phyloP scores from a whole-genome alignment of 2,113 vertebrate genomes.

The Melanotaenia duboulayi region DNA sequence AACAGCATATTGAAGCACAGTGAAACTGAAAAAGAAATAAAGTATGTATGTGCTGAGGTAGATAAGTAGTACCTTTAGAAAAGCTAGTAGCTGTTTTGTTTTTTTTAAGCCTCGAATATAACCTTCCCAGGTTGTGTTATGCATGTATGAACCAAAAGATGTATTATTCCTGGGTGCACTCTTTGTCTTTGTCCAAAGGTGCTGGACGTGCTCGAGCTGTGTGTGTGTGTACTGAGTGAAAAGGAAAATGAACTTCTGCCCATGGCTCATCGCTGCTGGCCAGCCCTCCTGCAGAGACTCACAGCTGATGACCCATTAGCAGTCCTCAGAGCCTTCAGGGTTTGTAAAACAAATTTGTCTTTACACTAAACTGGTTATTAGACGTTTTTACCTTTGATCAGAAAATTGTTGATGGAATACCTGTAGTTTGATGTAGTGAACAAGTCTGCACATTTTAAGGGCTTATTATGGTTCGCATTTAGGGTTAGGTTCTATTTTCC shows the following conservation, averaged over 20 bases:
- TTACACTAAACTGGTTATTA: background rate
- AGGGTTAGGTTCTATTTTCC: background rate
- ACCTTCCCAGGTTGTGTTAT: background rate
- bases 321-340: constrained; percentile 92
- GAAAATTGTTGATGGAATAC: background rate
- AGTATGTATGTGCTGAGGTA: too few species aligned
- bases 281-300: constrained; percentile 88
- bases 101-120: too few species aligned
- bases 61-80: too few species aligned
- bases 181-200: constrained; percentile 76
- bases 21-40: too few species aligned
- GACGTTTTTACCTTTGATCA: background rate
- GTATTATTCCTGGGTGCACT: background rate
- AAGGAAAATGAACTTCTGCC: constrained; percentile 89
- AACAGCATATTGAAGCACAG: too few species aligned
- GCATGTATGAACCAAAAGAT: background rate
- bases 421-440: background rate
- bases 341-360: constrained; percentile 59
- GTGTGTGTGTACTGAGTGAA: constrained; percentile 84
- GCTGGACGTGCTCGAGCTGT: constrained; percentile 89
- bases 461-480: background rate
- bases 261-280: constrained; percentile 93
- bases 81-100: background rate
- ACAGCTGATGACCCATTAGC: constrained; percentile 88
- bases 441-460: background rate